Evolutionary conservation across 2,888 invertebrate species (phyloP).

Genomic region (Ormyrus thymus): DNA sequence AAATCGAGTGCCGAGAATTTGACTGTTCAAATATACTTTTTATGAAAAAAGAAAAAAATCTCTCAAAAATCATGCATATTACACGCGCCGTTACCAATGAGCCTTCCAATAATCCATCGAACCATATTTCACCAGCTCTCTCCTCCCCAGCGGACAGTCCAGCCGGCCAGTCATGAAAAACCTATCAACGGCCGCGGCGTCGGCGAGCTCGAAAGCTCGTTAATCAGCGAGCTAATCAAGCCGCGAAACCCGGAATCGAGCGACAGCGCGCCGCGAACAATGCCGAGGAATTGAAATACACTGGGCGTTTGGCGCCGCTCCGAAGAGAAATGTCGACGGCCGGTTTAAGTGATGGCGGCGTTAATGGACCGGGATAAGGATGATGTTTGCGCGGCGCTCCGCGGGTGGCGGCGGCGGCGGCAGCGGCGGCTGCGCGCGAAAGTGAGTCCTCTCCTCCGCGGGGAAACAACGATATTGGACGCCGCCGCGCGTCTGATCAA

Average conservation of each 20-base stretch:
- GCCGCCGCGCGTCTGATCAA: constrained; percentile 30
- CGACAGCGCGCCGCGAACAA: constrained; percentile 10
- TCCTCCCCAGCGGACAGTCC: too few relatives aligned
- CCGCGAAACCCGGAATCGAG: constrained; percentile 8
- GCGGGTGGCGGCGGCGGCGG: constrained; percentile 22
- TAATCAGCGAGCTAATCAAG: constrained; percentile 23
- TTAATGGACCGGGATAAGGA: constrained; percentile 45
- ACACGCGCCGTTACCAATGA: too few relatives aligned
- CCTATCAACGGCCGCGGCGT: background rate
- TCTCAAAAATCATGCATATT: too few relatives aligned
- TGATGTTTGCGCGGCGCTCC: constrained; percentile 28
- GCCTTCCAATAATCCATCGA: too few relatives aligned
- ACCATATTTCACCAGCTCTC: too few relatives aligned
- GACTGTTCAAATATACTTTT: too few relatives aligned
- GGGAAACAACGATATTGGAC: constrained; percentile 27
- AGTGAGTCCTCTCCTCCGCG: background rate
- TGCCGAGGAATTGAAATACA: constrained; percentile 10
- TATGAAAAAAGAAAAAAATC: too few relatives aligned
- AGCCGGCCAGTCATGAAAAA: background rate
- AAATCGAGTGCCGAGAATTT: too few relatives aligned
- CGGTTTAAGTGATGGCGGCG: constrained; percentile 35
- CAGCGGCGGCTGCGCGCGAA: background rate
- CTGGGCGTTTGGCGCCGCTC: background rate
- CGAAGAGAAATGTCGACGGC: constrained; percentile 15
- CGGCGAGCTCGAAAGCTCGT: constrained; percentile 29